Evolutionary conservation across 2,113 vertebrate genomes (phyloP), one percentile per base, ranked within the genome.

Genomic region (Clupea harengus): DNA sequence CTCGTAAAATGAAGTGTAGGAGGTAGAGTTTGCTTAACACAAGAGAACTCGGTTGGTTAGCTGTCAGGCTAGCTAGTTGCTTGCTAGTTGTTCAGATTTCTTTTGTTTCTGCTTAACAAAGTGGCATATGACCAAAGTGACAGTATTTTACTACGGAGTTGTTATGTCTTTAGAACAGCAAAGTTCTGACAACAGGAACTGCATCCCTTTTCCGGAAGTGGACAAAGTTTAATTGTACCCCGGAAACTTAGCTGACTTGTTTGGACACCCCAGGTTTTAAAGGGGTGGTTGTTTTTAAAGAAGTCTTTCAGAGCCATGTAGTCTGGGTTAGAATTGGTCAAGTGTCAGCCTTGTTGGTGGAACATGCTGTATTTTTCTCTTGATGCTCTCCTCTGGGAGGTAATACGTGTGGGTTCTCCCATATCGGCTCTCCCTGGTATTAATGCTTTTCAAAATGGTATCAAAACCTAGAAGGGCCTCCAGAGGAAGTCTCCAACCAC

Each of bases 401-500:
- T 15, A 39, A 39, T 75, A 75, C 67, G 67, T 75, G 67, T 75
- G 67, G 28, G 11, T 75, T 75, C 39, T 28, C 67, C 28, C 28
- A 13, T 75, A 39, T 75, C 64, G 11, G 64, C 10, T 75, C 28
- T 75, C 39, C 28, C 67, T 75, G 67, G 39, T 75, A 75, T 13
- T 39, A 75, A 75, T 75, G 28, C 67, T 32, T 72, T 75, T 25
- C 10, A 39, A 39, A 75, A 32, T 32, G 67, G 9, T 75, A 75
- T 75, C 10, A 39, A 32, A 32, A 72, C n/a, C 64, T 25, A 3
- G 25, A 28, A 25, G 10, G 64, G 64, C n/a, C n/a, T 64, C 8
- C 64, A 72, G n/a, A 75, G 67, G 67, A 75, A 75, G 67, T 75
- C 67, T 75, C 67, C 67, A 39, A 32, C 67, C 67, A 75, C 67